A percentile compares a stretch with the other conserved stretches of the same genome.
These are phyloP conservation scores for Bombus pascuorum DNA, from an alignment of 1,140 invertebrate genomes.

Conservation along the genomic window DNA sequence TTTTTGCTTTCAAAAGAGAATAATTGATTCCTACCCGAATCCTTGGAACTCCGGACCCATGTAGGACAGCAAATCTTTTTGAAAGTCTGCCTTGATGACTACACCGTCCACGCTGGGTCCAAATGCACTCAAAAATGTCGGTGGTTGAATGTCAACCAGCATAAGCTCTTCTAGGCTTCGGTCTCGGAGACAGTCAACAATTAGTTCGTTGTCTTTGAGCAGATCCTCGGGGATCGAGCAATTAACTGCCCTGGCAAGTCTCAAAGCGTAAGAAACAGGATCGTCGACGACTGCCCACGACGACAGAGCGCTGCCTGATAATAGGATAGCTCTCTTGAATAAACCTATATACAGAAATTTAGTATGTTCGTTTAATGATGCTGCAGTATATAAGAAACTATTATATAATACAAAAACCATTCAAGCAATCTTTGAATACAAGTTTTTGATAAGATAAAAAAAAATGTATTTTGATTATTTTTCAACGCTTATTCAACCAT, in stretches of 20 bases:
- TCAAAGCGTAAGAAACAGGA: constrained; percentile 92
- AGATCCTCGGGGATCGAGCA: constrained; percentile 92
- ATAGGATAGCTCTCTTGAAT: constrained; percentile 94
- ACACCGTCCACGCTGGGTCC: constrained; percentile 94
- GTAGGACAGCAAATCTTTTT: constrained; percentile 88
- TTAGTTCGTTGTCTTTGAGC: constrained; percentile 89
- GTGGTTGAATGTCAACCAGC: constrained; percentile 89
- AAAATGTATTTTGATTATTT: too few species aligned
- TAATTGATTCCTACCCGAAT: constrained; percentile 80
- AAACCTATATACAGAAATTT: constrained; percentile 84
- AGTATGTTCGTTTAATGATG: neutral
- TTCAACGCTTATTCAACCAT: too few species aligned
- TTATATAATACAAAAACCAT: neutral
- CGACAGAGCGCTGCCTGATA: constrained; percentile 96
- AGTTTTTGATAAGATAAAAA: too few species aligned
- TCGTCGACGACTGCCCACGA: constrained; percentile 97
- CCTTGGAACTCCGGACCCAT: constrained; percentile 87
- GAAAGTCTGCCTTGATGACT: constrained; percentile 91
- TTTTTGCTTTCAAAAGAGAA: neutral
- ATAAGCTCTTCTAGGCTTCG: constrained; percentile 90
- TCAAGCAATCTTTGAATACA: neutral
- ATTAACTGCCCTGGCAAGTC: constrained; percentile 92
- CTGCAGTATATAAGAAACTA: too few species aligned
- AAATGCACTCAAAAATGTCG: constrained; percentile 92
- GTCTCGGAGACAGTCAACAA: constrained; percentile 91